Conservation (phyloP, 2,888 invertebrate genomes). For the Caenorhabditis sp. region DNA sequence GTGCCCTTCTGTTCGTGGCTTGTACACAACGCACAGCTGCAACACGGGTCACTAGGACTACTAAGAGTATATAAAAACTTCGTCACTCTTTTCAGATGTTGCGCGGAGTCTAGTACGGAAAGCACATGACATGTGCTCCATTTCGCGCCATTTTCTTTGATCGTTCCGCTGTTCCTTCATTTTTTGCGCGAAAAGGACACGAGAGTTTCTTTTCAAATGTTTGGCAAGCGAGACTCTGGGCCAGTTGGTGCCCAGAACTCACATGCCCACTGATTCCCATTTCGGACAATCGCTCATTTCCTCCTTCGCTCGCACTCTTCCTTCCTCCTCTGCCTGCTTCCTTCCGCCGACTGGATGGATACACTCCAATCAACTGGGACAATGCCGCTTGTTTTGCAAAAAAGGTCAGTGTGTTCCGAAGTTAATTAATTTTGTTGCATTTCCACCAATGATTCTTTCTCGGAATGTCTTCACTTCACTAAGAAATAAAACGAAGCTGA, state of each 20-base stretch:
- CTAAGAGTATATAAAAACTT: too few relatives aligned
- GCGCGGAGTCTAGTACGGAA: too few relatives aligned
- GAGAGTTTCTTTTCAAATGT: conserved; percentile 31
- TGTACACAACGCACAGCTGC: conserved; percentile 5
- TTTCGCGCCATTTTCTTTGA: conserved; percentile 12
- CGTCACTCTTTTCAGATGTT: too few relatives aligned
- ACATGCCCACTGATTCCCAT: conserved; percentile 53
- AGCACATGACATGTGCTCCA: too few relatives aligned
- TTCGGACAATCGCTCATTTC: conserved; percentile 54
- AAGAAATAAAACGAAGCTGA: neutral
- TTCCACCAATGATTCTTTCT: conserved; percentile 19
- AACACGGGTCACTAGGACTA: neutral
- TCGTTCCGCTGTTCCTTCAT: conserved; percentile 22
- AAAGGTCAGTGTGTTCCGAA: conserved; percentile 45
- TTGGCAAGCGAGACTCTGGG: conserved; percentile 24
- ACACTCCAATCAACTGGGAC: conserved; percentile 38
- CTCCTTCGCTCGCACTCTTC: conserved; percentile 29
- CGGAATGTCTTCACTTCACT: neutral
- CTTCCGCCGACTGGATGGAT: conserved; percentile 40
- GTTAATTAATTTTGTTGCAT: conserved; percentile 47
- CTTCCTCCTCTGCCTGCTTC: conserved; percentile 16
- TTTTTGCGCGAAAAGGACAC: conserved; percentile 30
- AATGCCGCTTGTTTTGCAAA: conserved; percentile 30
- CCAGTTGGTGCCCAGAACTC: conserved; percentile 30
- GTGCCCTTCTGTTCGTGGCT: conserved; percentile 20